Evolutionary conservation across 2,888 invertebrate species (phyloP).

Genomic region (Ephialtes manifestator): DNA sequence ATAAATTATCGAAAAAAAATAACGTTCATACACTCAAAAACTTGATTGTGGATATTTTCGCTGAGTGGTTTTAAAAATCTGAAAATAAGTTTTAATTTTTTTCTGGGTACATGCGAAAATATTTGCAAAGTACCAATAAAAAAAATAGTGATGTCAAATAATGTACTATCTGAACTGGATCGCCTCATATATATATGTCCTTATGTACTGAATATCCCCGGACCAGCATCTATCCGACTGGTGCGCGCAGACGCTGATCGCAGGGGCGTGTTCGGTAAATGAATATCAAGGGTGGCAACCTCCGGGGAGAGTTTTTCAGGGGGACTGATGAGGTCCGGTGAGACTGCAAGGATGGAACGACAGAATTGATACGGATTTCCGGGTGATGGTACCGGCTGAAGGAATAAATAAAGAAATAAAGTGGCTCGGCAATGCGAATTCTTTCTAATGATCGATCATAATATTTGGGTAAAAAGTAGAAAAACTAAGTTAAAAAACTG

Average conservation of each 20-base stretch:
- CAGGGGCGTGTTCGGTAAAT: slow-evolving; percentile 78
- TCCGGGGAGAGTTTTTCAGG: slow-evolving; percentile 17
- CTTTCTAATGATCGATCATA: neutral
- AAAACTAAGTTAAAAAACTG: neutral
- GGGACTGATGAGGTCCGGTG: slow-evolving; percentile 35
- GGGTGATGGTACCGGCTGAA: neutral
- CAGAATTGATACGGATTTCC: slow-evolving; percentile 27
- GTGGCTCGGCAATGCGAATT: neutral
- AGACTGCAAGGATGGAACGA: slow-evolving; percentile 27
- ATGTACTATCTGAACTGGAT: too few relatives aligned
- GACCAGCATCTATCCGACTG: slow-evolving; percentile 24
- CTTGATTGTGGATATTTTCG: too few relatives aligned
- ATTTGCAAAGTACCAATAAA: too few relatives aligned
- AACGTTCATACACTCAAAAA: too few relatives aligned
- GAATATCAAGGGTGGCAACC: slow-evolving; percentile 68
- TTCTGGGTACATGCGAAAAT: too few relatives aligned
- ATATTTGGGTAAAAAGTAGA: neutral
- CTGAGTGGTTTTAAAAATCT: too few relatives aligned
- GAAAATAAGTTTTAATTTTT: too few relatives aligned
- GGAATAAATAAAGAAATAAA: neutral
- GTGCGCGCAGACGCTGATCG: slow-evolving; percentile 73
- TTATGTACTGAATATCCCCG: slow-evolving; percentile 32
- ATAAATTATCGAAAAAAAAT: too few relatives aligned
- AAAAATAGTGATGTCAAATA: too few relatives aligned
- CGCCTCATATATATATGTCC: neutral